Evolutionary conservation across 2,113 vertebrate genomes (phyloP), one percentile per base, ranked within the genome.

Genomic region (Cebus imitator): DNA sequence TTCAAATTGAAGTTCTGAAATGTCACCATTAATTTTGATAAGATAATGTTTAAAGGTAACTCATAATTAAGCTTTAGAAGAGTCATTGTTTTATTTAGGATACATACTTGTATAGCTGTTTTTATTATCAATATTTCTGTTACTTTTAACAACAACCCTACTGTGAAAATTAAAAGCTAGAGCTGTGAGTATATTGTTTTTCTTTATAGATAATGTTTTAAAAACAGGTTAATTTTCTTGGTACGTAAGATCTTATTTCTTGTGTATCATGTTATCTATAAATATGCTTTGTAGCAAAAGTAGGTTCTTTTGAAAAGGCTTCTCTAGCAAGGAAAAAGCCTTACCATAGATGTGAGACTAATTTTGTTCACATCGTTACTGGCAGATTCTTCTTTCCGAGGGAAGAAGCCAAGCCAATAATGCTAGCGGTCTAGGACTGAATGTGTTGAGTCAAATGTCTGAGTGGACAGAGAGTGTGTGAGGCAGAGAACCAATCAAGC

Each of bases 1-100:
- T 79, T 91, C 14, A 25, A 92, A 87, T 1, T 85, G n/a, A 80
- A 57, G 9, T 87, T 82, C 70, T 92, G 18, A 70, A 61, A 94
- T 94, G 81, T 86, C 64, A 94, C 91, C 17, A 61, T 64, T 76
- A 50, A 11, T 40, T 93, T 79, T 88, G 30, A 27, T 85, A 84
- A 82, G 78, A 61, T 73, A 88, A 37, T 27, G 40, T 85, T 68
- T 0, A 64, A 68, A 61, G 64, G 48, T 8, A 92, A 93, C 37
- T 83, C 32, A 17, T 61, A 61, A 18, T 48, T 16, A 81, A 81
- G n/a, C 2, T 72, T 85, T 87, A 96, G 48, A 80, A 90, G 11
- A 72, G 5, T 79, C 16, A 70, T 68, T 52, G 66, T 88, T 95
- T 96, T 86, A 79, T 10, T 85, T 68, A 82, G 37, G 37, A 81